Percentiles rank a stretch among this genome's conserved stretches.
Evolutionary conservation across 2,797 vertebrate species (phyloP).

Genomic region (Euphonia xanthogaster): DNA sequence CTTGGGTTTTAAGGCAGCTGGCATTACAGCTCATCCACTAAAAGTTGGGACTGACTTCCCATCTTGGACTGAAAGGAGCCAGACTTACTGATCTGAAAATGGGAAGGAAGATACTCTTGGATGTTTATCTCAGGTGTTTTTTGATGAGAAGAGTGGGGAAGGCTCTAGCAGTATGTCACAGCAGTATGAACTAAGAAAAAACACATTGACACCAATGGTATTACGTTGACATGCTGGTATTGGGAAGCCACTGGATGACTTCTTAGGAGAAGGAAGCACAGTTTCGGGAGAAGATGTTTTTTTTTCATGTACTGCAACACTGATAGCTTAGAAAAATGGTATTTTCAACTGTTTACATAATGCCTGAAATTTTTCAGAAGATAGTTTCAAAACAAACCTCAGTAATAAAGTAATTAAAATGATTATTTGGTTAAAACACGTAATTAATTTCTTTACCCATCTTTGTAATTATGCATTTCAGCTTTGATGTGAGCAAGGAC

Average conservation of each 20-base stretch:
- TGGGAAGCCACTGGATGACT: not conserved
- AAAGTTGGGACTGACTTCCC: not conserved
- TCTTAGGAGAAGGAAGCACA: not conserved
- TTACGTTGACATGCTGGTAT: not conserved
- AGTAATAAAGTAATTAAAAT: not conserved
- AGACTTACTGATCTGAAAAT: not conserved
- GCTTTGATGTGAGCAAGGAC: not conserved
- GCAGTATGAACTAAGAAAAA: not conserved
- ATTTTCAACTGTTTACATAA: not conserved
- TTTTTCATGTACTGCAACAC: not conserved
- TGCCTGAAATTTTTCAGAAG: not conserved
- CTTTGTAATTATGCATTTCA: not conserved
- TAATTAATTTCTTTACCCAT: not conserved
- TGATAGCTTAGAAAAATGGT: not conserved
- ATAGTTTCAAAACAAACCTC: not conserved
- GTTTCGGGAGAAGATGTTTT: not conserved
- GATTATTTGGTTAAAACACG: not conserved
- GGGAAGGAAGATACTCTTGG: not conserved
- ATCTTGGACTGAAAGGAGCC: not conserved
- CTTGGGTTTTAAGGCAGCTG: not conserved
- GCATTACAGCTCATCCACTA: not conserved
- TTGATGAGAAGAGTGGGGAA: not conserved
- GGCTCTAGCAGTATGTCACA: not conserved
- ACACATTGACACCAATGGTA: not conserved
- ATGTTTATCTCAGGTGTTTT: not conserved